Base-by-base conservation (phyloP, 2,113 vertebrate genomes). In the Phylloscopus whistleri region DNA sequence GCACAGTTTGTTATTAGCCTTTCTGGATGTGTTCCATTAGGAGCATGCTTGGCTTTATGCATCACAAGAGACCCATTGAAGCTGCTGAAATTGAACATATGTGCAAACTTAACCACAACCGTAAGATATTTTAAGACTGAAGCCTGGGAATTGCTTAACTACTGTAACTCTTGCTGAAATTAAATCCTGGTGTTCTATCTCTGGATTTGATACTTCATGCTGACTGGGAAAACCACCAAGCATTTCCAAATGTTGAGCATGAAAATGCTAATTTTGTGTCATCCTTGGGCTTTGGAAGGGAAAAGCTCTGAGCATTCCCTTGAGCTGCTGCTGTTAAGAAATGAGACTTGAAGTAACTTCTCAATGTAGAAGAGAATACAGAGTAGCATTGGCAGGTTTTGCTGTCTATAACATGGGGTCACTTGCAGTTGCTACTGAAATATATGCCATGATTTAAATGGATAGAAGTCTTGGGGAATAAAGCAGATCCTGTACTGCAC, bases 121-220 rank as follows among this genome's bases (percentile, higher is more conserved):
- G 10, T 70, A 44, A 94, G 79, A 53, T 93, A 88, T 90, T 95
- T 80, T 72, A 89, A 55, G 83, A 90, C 3, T 64, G 83, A 93
- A 95, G 83, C 79, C 37, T 95, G 90, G 89, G 92, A 95, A 96
- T 93, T 90, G 83, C 92, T 94, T 94, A 87, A 92, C 64, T 92
- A 82, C 90, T 94, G 93, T 84, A 90, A 69, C 76, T 78, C 24
- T 59, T 1, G 1, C 72, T 87, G 83, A 88, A 96, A 90, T 96
- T 59, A 88, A 94, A 95, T 63, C 72, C 79, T 84, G 13, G 3
- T 87, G 67, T 84, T 92, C 70, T 66, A 0, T 73, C 53, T 84
- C 77, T 86, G 90, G 43, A 74, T 92, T 91, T 86, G 39, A 75
- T 88, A 35, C 16, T 70, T 84, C 52, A 77, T 90, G 51, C 81